Conservation (phyloP, 2,888 invertebrate genomes). For the Cryptocephalus primarius region DNA sequence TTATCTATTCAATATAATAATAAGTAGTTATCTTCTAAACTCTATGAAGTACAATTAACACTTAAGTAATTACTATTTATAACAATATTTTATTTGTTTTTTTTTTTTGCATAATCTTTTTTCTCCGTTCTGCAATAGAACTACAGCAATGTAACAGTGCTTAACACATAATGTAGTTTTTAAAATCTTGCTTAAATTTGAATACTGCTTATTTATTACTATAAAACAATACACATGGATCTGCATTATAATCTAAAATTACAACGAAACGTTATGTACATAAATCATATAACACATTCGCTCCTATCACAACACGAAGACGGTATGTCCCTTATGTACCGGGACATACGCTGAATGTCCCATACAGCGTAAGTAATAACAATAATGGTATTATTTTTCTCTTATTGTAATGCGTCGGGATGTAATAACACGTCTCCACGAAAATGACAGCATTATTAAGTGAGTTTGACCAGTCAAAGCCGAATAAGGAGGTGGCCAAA, state of each 20-base stretch:
- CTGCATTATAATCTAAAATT: conserved; percentile 12
- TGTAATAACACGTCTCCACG: not conserved
- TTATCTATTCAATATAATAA: conserved; percentile 8
- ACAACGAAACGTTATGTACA: conserved; percentile 31
- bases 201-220: conserved; percentile 6
- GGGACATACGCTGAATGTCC: not conserved
- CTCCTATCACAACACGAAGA: conserved; percentile 34
- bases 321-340: conserved; percentile 14
- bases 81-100: conserved; percentile 33
- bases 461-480: conserved; percentile 4
- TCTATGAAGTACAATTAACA: conserved; percentile 42
- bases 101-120: conserved; percentile 23
- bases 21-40: conserved; percentile 36
- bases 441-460: conserved; percentile 1
- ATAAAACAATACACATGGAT: conserved; percentile 13
- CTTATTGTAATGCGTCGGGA: conserved; percentile 24
- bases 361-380: conserved; percentile 20
- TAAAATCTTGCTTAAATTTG: not conserved
- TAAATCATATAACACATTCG: conserved; percentile 26
- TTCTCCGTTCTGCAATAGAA: conserved; percentile 27
- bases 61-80: conserved; percentile 37
- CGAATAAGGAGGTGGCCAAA: conserved; percentile 10
- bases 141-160: conserved; percentile 32
- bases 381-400: conserved; percentile 13
- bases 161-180: conserved; percentile 14